Evolutionary conservation across 2,797 vertebrate species (phyloP).

Genomic region (Tenualosa ilisha): DNA sequence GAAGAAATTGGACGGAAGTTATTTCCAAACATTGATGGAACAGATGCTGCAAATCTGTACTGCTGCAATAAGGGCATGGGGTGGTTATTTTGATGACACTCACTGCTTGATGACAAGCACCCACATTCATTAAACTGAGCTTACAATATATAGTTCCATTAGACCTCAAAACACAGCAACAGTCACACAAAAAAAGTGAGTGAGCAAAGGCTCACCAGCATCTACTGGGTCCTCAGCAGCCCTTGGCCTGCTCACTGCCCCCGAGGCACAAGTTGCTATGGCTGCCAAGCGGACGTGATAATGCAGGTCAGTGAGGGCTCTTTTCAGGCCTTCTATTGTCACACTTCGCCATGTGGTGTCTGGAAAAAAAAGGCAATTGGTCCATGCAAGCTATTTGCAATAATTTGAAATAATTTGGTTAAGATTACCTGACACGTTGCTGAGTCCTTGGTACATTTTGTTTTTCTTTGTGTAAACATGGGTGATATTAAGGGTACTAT

Average conservation of each 20-base stretch:
- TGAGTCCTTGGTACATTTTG: not conserved
- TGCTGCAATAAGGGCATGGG: too few relatives aligned
- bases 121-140: too few relatives aligned
- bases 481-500: not conserved
- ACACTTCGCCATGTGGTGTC: slow-evolving; percentile 61
- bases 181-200: too few relatives aligned
- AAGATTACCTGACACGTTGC: not conserved
- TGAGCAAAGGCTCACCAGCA: slow-evolving; percentile 35
- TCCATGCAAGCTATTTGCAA: not conserved
- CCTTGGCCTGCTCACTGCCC: slow-evolving; percentile 53
- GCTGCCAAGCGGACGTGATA: slow-evolving; percentile 63
- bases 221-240: slow-evolving; percentile 26
- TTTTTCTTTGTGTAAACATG: not conserved
- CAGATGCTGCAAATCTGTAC: too few relatives aligned
- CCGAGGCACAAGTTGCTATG: slow-evolving; percentile 67
- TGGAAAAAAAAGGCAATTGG: not conserved
- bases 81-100: too few relatives aligned
- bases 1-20: too few relatives aligned
- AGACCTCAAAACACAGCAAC: too few relatives aligned
- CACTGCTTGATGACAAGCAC: too few relatives aligned
- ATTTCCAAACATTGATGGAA: too few relatives aligned
- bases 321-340: slow-evolving; percentile 65
- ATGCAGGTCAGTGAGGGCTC: slow-evolving; percentile 57
- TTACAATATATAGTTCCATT: too few relatives aligned
- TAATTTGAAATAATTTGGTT: not conserved